Conservation (phyloP, 1,140 invertebrate species). For the Leptoteleia sp. region DNA sequence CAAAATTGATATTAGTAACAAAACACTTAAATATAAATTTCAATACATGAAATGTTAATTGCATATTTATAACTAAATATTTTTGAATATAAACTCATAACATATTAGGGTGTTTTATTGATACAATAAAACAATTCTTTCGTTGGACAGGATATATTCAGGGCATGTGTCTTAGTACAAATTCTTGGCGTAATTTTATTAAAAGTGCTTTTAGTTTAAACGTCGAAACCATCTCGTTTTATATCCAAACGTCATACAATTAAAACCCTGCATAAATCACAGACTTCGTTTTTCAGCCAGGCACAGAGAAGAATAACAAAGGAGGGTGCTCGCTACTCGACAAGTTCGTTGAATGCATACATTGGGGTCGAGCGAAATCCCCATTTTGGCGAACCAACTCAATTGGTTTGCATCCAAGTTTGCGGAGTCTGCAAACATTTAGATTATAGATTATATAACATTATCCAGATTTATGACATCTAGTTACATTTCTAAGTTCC, state of each 20-base stretch:
- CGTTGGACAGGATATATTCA: conserved; percentile 6
- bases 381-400: conserved; percentile 58
- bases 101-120: no score
- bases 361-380: conserved; percentile 61
- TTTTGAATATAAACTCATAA: no score
- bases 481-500: no score
- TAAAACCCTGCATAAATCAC: conserved; percentile 61
- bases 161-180: conserved; percentile 19
- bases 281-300: conserved; percentile 62
- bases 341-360: conserved; percentile 63
- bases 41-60: no score
- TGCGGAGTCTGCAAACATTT: conserved; percentile 53
- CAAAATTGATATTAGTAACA: no score
- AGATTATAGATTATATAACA: conserved; percentile 46
- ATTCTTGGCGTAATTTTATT: conserved; percentile 38
- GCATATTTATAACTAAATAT: no score
- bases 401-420: conserved; percentile 57
- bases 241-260: conserved; percentile 47
- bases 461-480: conserved; percentile 19
- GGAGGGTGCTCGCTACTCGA: conserved; percentile 54
- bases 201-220: conserved; percentile 39
- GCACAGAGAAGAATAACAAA: conserved; percentile 56
- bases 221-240: conserved; percentile 47
- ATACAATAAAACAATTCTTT: no score
- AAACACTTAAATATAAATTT: no score